phyloP scores from a whole-genome alignment of 2,888 invertebrate species.

The Gymnoscelis rufifasciata region DNA sequence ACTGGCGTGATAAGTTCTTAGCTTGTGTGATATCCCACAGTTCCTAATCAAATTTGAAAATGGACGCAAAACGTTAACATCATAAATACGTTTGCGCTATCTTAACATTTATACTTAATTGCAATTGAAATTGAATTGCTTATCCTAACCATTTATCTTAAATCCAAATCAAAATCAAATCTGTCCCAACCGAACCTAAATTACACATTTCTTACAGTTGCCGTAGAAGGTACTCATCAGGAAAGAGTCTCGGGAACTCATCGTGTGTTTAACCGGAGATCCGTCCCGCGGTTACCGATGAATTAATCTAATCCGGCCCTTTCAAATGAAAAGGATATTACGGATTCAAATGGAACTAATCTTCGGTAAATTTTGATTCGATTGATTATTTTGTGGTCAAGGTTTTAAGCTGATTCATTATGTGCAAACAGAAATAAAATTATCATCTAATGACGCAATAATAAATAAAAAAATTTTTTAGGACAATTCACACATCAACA shows the following conservation, averaged over 20 bases:
- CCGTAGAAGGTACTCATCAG: constrained; percentile 19
- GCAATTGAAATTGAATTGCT: neutral
- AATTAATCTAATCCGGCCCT: constrained; percentile 49
- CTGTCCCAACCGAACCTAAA: constrained; percentile 18
- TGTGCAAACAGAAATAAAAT: too few species aligned
- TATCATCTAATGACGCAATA: too few species aligned
- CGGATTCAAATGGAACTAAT: neutral
- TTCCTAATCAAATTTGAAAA: too few species aligned
- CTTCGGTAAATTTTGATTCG: neutral
- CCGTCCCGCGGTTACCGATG: constrained; percentile 49
- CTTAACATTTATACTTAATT: too few species aligned
- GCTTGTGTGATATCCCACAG: too few species aligned
- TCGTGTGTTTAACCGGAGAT: constrained; percentile 55
- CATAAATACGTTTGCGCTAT: too few species aligned
- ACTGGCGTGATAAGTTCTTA: too few species aligned
- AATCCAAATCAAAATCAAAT: constrained; percentile 18
- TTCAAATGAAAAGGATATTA: neutral
- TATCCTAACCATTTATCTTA: neutral
- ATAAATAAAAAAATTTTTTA: too few species aligned
- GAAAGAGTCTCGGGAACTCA: constrained; percentile 46
- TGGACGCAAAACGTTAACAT: too few species aligned
- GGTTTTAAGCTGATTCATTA: too few species aligned
- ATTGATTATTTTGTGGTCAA: too few species aligned
- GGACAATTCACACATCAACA: too few species aligned
- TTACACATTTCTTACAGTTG: constrained; percentile 13